These are phyloP conservation scores for Hirudinaria manillensis DNA, from an alignment of 2,888 invertebrate genomes.

Conservation along the genomic window DNA sequence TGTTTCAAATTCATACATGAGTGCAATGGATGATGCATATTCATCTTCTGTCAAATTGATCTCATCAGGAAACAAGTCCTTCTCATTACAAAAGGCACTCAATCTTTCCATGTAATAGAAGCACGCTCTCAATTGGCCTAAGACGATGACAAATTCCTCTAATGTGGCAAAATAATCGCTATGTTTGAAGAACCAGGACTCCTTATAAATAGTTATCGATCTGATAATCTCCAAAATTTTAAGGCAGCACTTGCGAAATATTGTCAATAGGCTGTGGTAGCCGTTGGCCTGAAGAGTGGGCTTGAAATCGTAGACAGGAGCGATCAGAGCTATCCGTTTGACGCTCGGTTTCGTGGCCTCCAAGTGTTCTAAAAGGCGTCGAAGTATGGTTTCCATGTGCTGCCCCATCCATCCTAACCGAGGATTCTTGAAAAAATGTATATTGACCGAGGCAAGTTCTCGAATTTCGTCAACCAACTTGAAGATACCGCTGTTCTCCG, in stretches of 20 bases:
- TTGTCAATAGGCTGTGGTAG: conserved; percentile 73
- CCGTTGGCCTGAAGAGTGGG: conserved; percentile 75
- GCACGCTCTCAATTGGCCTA: conserved; percentile 76
- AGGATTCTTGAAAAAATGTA: neutral
- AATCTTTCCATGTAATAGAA: conserved; percentile 71
- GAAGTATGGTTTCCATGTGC: neutral
- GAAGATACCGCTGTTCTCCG: neutral
- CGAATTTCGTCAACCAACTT: conserved; percentile 6
- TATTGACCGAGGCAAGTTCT: neutral
- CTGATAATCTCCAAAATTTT: conserved; percentile 68
- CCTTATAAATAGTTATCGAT: conserved; percentile 67
- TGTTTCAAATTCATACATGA: conserved; percentile 71
- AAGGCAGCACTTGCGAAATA: conserved; percentile 72
- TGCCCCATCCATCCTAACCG: neutral
- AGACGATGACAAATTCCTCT: conserved; percentile 72
- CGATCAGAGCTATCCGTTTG: conserved; percentile 1
- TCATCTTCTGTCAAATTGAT: conserved; percentile 65
- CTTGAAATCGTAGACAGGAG: conserved; percentile 8
- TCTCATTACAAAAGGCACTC: conserved; percentile 66
- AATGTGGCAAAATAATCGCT: conserved; percentile 60
- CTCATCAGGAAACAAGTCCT: conserved; percentile 65
- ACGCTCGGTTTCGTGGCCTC: neutral
- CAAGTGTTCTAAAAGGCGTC: neutral
- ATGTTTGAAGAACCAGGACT: conserved; percentile 68
- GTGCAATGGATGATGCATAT: conserved; percentile 40